Evolutionary conservation across 2,797 vertebrate species (phyloP).

Genomic region (Euphonia xanthogaster): DNA sequence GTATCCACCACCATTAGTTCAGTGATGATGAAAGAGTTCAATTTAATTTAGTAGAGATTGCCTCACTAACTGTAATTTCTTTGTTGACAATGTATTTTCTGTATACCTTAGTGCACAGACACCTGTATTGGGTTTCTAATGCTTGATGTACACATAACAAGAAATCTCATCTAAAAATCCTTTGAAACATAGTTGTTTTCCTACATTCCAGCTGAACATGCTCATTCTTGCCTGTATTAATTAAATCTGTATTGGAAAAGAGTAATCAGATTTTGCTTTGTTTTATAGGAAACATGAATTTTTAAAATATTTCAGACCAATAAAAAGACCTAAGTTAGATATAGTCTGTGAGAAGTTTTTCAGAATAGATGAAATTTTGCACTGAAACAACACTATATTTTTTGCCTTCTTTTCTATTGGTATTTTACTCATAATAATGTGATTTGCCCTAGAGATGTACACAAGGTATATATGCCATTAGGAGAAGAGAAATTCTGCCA

Average conservation of each 20-base stretch:
- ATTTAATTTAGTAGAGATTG: not conserved
- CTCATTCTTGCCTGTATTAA: not conserved
- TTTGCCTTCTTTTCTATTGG: not conserved
- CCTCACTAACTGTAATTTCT: not conserved
- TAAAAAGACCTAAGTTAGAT: not conserved
- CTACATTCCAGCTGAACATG: not conserved
- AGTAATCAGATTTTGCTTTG: not conserved
- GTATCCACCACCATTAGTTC: not conserved
- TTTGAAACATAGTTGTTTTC: slow-evolving; percentile 18
- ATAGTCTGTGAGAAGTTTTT: not conserved
- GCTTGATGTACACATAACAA: not conserved
- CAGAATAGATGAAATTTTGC: not conserved
- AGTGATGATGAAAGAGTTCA: not conserved
- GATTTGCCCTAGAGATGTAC: not conserved
- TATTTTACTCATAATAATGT: not conserved
- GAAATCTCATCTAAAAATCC: not conserved
- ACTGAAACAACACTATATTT: not conserved
- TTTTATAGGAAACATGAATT: not conserved
- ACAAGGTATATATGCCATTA: not conserved
- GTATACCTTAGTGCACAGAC: not conserved
- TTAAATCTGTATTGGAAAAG: not conserved
- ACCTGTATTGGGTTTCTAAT: not conserved
- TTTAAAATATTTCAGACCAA: not conserved
- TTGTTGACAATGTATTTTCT: not conserved
- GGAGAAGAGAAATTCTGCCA: slow-evolving; percentile 8